phyloP scores from a whole-genome alignment of 2,113 vertebrate species.

The Notothenia coriiceps region DNA sequence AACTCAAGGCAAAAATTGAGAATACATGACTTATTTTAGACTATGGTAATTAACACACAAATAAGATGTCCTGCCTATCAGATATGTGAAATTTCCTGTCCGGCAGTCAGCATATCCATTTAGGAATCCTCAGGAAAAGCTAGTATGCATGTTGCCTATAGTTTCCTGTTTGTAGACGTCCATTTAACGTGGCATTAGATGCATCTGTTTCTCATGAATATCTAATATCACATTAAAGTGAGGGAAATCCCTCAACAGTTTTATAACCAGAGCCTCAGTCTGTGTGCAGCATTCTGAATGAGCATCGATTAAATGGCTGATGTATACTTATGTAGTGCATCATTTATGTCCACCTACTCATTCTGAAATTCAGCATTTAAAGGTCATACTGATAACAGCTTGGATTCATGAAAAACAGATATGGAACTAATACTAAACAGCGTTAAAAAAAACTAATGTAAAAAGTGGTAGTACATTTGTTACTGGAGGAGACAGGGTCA shows the following conservation, averaged over 20 bases:
- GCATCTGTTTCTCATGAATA: slow-evolving; percentile 52
- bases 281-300: slow-evolving; percentile 19
- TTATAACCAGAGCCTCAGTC: not conserved
- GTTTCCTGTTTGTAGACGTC: slow-evolving; percentile 15
- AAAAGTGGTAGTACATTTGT: not conserved
- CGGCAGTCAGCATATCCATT: not conserved
- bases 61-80: not conserved
- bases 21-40: not conserved
- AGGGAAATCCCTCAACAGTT: slow-evolving; percentile 44
- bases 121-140: not conserved
- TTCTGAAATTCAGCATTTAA: slow-evolving; percentile 18
- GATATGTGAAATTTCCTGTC: slow-evolving; percentile 1
- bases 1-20: not conserved
- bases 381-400: slow-evolving; percentile 45
- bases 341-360: slow-evolving; percentile 37
- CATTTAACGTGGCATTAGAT: slow-evolving; percentile 24
- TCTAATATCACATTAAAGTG: slow-evolving; percentile 37
- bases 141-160: not conserved
- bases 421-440: not conserved
- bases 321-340: slow-evolving; percentile 42
- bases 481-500: not conserved
- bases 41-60: not conserved
- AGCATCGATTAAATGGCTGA: slow-evolving; percentile 35
- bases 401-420: slow-evolving; percentile 5
- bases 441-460: not conserved